Evolutionary conservation across 2,888 invertebrate species (phyloP).

Genomic region (Cheilosia soror): DNA sequence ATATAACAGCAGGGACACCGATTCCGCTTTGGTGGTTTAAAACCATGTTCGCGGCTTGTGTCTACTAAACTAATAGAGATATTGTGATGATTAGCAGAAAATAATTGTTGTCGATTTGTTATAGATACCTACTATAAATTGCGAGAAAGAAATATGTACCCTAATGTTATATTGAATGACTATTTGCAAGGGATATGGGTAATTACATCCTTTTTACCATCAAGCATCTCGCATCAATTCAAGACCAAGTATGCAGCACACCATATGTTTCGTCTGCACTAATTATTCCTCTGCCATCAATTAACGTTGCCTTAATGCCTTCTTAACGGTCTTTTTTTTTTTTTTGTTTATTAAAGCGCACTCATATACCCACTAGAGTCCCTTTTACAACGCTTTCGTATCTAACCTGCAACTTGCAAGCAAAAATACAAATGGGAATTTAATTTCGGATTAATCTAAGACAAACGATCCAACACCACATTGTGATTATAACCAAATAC

Average conservation of each 20-base stretch:
- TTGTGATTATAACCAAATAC: conserved; percentile 71
- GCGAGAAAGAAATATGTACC: neutral
- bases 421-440: conserved; percentile 64
- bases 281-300: conserved; percentile 62
- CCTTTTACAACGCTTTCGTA: neutral
- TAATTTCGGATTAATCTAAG: conserved; percentile 68
- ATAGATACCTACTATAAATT: neutral
- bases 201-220: conserved; percentile 29
- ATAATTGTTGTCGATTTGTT: neutral
- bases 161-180: conserved; percentile 4
- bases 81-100: neutral
- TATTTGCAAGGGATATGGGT: conserved; percentile 1
- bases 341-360: conserved; percentile 6
- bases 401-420: conserved; percentile 3
- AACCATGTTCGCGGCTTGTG: too few species aligned
- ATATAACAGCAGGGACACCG: too few species aligned
- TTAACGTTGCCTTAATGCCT: conserved; percentile 68
- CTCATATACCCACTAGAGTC: conserved; percentile 8
- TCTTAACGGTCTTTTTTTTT: conserved; percentile 56
- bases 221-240: conserved; percentile 9
- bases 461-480: conserved; percentile 73
- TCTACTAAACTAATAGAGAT: too few species aligned
- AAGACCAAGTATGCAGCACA: conserved; percentile 32
- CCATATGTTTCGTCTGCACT: conserved; percentile 56
- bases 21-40: too few species aligned